Percentiles rank a stretch among this genome's conserved stretches.
phyloP scores from a whole-genome alignment of 2,888 invertebrate species.

The Choreutis nemorana region DNA sequence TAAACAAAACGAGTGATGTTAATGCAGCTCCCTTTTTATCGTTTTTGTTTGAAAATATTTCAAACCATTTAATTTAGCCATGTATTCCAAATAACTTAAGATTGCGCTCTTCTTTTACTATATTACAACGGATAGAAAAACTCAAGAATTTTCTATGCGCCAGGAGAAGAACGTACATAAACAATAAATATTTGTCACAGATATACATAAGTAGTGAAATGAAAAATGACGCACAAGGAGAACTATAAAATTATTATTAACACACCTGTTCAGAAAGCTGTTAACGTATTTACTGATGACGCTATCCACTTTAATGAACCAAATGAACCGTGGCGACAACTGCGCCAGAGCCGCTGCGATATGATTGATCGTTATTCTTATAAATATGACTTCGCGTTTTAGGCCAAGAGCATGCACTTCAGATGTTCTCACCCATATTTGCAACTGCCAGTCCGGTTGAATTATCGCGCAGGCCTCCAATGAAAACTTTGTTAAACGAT shows the following conservation, averaged over 20 bases:
- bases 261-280: conserved; percentile 20
- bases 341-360: conserved; percentile 26
- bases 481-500: too few species aligned
- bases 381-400: conserved; percentile 41
- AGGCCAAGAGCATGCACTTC: conserved; percentile 53
- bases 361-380: conserved; percentile 50
- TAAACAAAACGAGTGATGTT: too few species aligned
- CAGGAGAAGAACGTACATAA: too few species aligned
- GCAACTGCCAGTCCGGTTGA: conserved; percentile 38
- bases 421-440: conserved; percentile 43
- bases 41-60: too few species aligned
- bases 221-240: not conserved
- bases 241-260: not conserved
- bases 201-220: not conserved
- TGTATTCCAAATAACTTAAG: too few species aligned
- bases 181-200: not conserved
- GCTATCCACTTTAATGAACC: conserved; percentile 24
- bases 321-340: conserved; percentile 14
- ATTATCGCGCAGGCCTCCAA: conserved; percentile 18
- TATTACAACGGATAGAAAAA: too few species aligned
- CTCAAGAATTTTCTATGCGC: too few species aligned
- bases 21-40: too few species aligned
- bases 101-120: too few species aligned
- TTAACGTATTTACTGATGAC: conserved; percentile 16
- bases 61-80: too few species aligned